Base-by-base conservation (phyloP, 2,113 vertebrate species). In the Electrona antarctica region DNA sequence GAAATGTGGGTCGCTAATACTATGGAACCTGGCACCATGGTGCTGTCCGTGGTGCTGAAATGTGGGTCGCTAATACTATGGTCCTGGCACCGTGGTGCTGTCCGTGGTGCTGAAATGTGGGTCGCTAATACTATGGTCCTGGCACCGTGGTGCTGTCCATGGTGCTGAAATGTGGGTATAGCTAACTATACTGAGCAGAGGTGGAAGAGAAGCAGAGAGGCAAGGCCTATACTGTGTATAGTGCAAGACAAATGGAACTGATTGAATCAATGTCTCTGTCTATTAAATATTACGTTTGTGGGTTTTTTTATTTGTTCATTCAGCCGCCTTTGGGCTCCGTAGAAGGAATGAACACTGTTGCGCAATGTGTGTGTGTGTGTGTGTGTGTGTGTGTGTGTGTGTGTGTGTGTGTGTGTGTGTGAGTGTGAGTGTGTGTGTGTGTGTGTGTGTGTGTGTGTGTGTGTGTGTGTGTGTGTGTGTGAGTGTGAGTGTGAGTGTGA, bases 181-280 rank as follows among this genome's bases (percentile, higher is more conserved):
- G 21, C 21, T 21, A 21, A 21, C 21, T 21, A 21, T 21, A 41
- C 48, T 68, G 65, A 73, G 51, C 8, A 41, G 12, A 8, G 57
- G 45, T n/a, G 9, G 49, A 49, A 15, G 12, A 50, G 46, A 14
- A 7, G 47, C 6, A 62, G 51, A 70, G 15, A 41, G 55, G 50
- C 47, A 10, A 5, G 51, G 48, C 65, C 64, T 58, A 65, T 41
- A 41, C 3, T 61, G 78, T 69, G 80, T 77, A 66, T 67, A 70
- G 64, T 60, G 70, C 52, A 83, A 73, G 84, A 69, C 69, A 77
- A 78, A 82, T 78, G 11, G 76, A 85, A 73, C 7, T 69, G 41
- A 81, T 83, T 69, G 65, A 67, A 55, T 41, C 63, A 55, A 28
- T 63, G 13, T 63, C 11, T 67, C 57, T 52, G 13, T 10, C 14